These are phyloP conservation scores for Apomyelois bistriatella DNA, from an alignment of 2,888 invertebrate species.

Conservation along the genomic window DNA sequence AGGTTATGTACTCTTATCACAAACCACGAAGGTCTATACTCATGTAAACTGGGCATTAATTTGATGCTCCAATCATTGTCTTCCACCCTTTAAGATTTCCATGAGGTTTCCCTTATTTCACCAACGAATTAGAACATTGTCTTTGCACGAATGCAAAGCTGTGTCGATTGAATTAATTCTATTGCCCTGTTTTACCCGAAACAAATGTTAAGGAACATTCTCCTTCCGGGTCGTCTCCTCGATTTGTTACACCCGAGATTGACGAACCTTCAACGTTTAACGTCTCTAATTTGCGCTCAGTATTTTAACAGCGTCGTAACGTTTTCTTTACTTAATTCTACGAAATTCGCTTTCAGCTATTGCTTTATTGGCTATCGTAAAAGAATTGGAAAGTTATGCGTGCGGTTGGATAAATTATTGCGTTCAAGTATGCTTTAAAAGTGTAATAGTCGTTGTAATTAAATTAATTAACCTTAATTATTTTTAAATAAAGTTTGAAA, in stretches of 20 bases:
- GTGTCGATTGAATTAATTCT: slow-evolving; percentile 75
- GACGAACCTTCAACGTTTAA: slow-evolving; percentile 16
- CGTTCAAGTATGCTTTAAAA: slow-evolving; percentile 13
- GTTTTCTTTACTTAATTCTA: not conserved
- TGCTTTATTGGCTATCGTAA: not conserved
- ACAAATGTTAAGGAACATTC: slow-evolving; percentile 67
- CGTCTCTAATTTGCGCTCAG: slow-evolving; percentile 11
- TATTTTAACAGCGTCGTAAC: not conserved
- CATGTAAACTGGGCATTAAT: not conserved
- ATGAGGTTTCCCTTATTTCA: slow-evolving; percentile 60
- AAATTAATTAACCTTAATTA: too few species aligned
- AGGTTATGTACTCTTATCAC: not conserved
- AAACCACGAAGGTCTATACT: too few species aligned
- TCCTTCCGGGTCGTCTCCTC: slow-evolving; percentile 43
- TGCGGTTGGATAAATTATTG: slow-evolving; percentile 8
- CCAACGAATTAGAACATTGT: slow-evolving; percentile 62
- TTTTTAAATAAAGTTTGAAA: too few species aligned
- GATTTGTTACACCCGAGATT: slow-evolving; percentile 29
- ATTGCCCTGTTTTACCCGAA: slow-evolving; percentile 64
- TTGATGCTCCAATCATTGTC: not conserved
- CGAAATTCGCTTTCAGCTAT: not conserved
- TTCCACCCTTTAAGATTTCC: slow-evolving; percentile 58
- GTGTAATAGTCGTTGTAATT: slow-evolving; percentile 9
- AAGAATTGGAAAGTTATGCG: slow-evolving; percentile 2
- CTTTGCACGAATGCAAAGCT: slow-evolving; percentile 68